phyloP scores from a whole-genome alignment of 2,888 invertebrate species.

The Ophonus ardosiacus region DNA sequence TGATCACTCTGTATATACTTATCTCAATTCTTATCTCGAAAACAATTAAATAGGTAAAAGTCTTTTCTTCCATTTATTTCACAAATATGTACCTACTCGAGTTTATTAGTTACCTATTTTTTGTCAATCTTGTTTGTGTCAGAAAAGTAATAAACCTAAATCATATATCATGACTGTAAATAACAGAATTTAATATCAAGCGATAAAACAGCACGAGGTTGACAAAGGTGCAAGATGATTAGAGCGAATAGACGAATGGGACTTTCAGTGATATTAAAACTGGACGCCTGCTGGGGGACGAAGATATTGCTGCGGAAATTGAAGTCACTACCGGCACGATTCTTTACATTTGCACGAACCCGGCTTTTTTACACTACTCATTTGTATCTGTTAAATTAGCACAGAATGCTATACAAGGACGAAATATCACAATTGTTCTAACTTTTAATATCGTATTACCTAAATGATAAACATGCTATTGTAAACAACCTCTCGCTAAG shows the following conservation, averaged over 20 bases:
- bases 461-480: neutral
- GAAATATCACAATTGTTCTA: neutral
- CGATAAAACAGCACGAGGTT: conserved; percentile 29
- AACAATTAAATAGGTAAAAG: too few species aligned
- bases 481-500: too few species aligned
- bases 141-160: neutral
- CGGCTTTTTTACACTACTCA: neutral
- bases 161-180: neutral
- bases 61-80: neutral
- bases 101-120: neutral
- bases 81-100: neutral
- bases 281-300: conserved; percentile 41
- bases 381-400: neutral
- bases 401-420: neutral
- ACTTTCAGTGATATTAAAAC: conserved; percentile 53
- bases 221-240: conserved; percentile 24
- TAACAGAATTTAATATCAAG: neutral
- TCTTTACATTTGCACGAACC: conserved; percentile 11
- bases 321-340: conserved; percentile 49
- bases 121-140: neutral
- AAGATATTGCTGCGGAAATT: conserved; percentile 53
- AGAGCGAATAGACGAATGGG: conserved; percentile 8
- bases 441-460: neutral
- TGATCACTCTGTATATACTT: too few species aligned
- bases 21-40: too few species aligned